Percentiles rank a stretch among this genome's conserved stretches.
Evolutionary conservation across 2,797 vertebrate genomes (phyloP).

Genomic region (Onychomys leucogaster): DNA sequence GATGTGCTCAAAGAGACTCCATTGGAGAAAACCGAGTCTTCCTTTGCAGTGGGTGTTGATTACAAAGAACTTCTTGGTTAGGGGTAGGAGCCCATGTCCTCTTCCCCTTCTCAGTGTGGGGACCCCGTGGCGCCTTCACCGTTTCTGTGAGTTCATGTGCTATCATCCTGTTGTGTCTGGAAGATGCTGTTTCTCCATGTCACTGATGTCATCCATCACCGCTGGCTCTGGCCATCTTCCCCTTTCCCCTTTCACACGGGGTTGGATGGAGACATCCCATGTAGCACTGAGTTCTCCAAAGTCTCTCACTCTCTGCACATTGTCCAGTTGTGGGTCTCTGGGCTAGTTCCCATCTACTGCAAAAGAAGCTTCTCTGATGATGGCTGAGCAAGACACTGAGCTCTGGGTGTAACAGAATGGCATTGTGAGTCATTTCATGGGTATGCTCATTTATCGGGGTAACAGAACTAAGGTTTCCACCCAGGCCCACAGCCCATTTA

Average conservation of each 20-base stretch:
- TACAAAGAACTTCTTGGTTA: not conserved
- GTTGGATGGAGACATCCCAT: not conserved
- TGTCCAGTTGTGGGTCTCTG: not conserved
- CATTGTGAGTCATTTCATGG: not conserved
- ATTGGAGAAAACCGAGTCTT: not conserved
- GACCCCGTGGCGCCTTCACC: not conserved
- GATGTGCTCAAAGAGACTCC: not conserved
- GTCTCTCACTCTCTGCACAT: not conserved
- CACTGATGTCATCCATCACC: not conserved
- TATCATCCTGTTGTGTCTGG: not conserved
- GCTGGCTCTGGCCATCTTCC: not conserved
- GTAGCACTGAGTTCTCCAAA: not conserved
- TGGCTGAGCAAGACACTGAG: not conserved
- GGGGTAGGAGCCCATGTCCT: not conserved
- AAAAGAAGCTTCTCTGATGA: not conserved
- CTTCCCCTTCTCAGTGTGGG: not conserved
- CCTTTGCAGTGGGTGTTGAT: not conserved
- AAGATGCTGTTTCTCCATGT: not conserved
- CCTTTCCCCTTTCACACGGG: not conserved
- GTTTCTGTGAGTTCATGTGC: not conserved
- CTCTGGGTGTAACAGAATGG: not conserved
- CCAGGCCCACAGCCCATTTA: not conserved
- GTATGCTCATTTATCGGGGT: not conserved
- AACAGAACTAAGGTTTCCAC: not conserved
- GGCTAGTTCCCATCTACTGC: not conserved